A percentile compares a stretch with the other conserved stretches of the same genome.
Conservation (phyloP, 2,888 invertebrate species). For the Leptopilina syphax region DNA sequence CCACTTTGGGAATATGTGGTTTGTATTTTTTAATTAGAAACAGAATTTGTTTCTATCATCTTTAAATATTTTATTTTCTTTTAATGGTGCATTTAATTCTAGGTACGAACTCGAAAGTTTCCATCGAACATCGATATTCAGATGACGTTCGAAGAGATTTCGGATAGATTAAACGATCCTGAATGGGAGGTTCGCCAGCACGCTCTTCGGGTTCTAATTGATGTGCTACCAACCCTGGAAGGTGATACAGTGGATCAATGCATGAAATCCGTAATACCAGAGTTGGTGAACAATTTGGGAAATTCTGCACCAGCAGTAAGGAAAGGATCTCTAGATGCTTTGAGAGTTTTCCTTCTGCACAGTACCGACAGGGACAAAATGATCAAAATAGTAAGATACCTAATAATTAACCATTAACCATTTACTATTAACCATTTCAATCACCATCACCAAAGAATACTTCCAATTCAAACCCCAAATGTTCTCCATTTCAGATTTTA, state of each 20-base stretch:
- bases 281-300: slow-evolving; percentile 88
- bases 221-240: slow-evolving; percentile 85
- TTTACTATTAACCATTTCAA: no score
- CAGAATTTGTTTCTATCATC: slow-evolving; percentile 8
- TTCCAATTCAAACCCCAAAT: background rate
- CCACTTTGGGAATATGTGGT: slow-evolving; percentile 89
- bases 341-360: slow-evolving; percentile 85
- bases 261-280: slow-evolving; percentile 81
- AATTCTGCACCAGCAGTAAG: slow-evolving; percentile 89
- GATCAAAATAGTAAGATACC: slow-evolving; percentile 78
- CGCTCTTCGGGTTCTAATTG: slow-evolving; percentile 87
- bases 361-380: slow-evolving; percentile 84
- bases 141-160: slow-evolving; percentile 84
- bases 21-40: slow-evolving; percentile 50
- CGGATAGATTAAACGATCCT: slow-evolving; percentile 85
- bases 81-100: no score
- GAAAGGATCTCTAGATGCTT: slow-evolving; percentile 87
- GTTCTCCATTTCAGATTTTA: slow-evolving; percentile 61
- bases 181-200: slow-evolving; percentile 92
- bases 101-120: slow-evolving; percentile 83
- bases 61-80: no score
- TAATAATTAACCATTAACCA: no score
- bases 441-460: no score
- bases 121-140: slow-evolving; percentile 84
- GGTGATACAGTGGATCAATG: slow-evolving; percentile 82